Base-by-base conservation (phyloP, 2,888 invertebrate genomes). In the Caenorhabditis japonica region DNA sequence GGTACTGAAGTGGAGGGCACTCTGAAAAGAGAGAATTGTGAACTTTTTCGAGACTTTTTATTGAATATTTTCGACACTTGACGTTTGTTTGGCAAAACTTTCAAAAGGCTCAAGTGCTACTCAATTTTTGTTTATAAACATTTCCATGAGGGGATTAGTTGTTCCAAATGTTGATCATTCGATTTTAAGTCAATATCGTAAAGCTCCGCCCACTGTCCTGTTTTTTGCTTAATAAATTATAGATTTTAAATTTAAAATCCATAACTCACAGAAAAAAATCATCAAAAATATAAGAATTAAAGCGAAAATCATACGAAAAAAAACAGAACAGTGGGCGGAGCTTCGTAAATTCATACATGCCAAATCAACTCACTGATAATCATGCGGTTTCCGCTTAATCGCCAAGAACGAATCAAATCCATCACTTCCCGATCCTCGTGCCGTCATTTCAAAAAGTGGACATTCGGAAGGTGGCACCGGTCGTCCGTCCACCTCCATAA, bases 391-490 rank as follows among this genome's bases (percentile, higher is more conserved):
- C 44, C 49, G 13, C 17, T 75, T 75, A 21, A 75, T 75, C 12
- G 75, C 75, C 46, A 75, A 44, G 56, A 61, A 75, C 38, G 75
- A 64, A 4, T 69, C 64, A 30, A 70, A 62, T 25, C 69, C 69
- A 89, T 95, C 95, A 94, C 90, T 53, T 86, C 88, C 74, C 82
- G 85, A 76, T 36, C 60, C 62, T 59, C 72, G 56, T n/a, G 69
- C 64, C 1, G 73, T 64, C 61, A 78, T 64, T 39, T 69, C 47
- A 19, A 62, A 33, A 25, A 85, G 91, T 43, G 97, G 97, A 89
- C 97, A 97, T 89, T 99, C 97, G 89, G 96, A 94, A 88, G 97
- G 96, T 88, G 96, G 95, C 81, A 99, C 90, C 82, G 97, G 93
- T 89, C 95, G 94, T 89, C 97, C 96, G 17, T 78, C 71, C 27